Evolutionary conservation across 2,888 invertebrate species (phyloP).

Genomic region (Calameuta pallipes): DNA sequence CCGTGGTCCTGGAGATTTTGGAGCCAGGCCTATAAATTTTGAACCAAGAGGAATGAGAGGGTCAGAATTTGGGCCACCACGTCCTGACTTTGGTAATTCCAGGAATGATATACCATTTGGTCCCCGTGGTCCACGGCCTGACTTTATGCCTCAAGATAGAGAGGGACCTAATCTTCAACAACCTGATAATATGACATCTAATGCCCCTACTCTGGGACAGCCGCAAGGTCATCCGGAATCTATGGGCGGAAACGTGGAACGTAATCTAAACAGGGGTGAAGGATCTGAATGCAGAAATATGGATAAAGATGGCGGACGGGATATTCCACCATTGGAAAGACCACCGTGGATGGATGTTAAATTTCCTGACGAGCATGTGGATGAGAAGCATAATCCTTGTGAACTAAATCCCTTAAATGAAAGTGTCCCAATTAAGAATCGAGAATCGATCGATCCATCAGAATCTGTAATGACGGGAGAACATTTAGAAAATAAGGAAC

Average conservation of each 20-base stretch:
- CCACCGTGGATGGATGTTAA: slow-evolving; percentile 44
- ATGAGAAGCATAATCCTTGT: slow-evolving; percentile 6
- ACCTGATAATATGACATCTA: background rate
- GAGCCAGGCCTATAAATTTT: background rate
- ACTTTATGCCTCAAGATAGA: slow-evolving; percentile 1
- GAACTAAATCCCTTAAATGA: background rate
- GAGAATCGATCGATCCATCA: background rate
- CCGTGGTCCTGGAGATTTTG: slow-evolving; percentile 11
- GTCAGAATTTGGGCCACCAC: slow-evolving; percentile 11
- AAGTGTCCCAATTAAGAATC: background rate
- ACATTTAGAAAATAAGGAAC: slow-evolving; percentile 6
- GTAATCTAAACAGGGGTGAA: background rate
- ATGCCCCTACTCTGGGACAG: background rate
- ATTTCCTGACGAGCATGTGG: slow-evolving; percentile 27
- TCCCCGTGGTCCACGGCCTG: slow-evolving; percentile 20
- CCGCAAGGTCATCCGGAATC: background rate
- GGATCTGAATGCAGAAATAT: background rate
- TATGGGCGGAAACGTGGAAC: background rate
- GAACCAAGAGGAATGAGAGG: slow-evolving; percentile 2
- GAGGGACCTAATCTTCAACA: background rate
- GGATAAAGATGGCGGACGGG: slow-evolving; percentile 4
- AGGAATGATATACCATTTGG: slow-evolving; percentile 9
- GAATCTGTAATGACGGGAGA: background rate
- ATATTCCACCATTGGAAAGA: slow-evolving; percentile 37
- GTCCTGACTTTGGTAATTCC: background rate